Base-by-base conservation (phyloP, 2,797 vertebrate species). In the Iguana delicatissima region DNA sequence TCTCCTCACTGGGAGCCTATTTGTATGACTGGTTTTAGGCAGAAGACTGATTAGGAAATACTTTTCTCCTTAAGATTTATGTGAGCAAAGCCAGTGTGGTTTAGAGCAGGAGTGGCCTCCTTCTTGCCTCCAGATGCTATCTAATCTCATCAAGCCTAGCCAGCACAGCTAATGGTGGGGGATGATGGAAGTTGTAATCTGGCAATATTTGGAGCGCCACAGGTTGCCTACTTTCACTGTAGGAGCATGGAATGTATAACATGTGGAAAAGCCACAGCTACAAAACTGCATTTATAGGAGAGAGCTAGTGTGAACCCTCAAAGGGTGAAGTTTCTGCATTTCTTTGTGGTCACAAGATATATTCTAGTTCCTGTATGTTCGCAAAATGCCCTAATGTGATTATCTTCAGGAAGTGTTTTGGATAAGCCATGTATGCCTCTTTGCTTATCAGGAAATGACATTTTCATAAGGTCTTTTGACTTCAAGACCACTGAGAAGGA, bases 391-490 rank as follows among this genome's bases (percentile, higher is more conserved):
- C 38, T 52, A 74, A n/a, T 35, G 12, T 3, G 46, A n/a, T 69
- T 6, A 69, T 9, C 50, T 89, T 80, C 62, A 46, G 50, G 50
- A 85, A 57, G 26, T 85, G 18, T 85, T 85, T 72, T 72, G 52
- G 72, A 80, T 69, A 5, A 62, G 26, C 8, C 50, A 74, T 57
- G 32, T 59, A 32, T 42, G 50, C n/a, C n/a, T 50, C 26, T 80
- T 85, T 86, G 72, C 35, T 57, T 86, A 35, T 64, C 32, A 89
- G 79, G 29, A 50, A 72, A 32, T 46, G 50, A 69, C 83, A 72
- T 85, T 85, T 85, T 69, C 83, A 67, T 24, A 79, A 84, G 76
- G 32, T 59, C 52, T 55, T 86, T 86, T 86, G 67, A 86, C 29
- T 89, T 74, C 10, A 59, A 74, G 38, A 29, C 55, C 84, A 74